Evolutionary conservation across 2,797 vertebrate species (phyloP).

Genomic region (Epinephelus malabaricus): DNA sequence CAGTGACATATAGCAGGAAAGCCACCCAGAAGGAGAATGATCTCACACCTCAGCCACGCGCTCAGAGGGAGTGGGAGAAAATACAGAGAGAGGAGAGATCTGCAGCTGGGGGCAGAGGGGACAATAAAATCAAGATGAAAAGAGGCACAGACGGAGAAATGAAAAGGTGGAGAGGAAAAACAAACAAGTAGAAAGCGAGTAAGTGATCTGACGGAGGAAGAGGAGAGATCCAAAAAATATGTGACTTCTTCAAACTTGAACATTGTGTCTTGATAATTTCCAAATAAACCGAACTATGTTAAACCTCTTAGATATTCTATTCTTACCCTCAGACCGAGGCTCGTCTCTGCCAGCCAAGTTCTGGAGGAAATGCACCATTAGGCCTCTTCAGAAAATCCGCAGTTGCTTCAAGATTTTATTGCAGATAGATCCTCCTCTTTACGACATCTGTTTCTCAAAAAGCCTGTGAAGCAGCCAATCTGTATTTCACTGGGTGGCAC

Average conservation of each 20-base stretch:
- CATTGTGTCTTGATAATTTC: slow-evolving; percentile 37
- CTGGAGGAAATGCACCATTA: slow-evolving; percentile 42
- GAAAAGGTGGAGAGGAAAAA: slow-evolving; percentile 47
- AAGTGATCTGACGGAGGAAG: slow-evolving; percentile 12
- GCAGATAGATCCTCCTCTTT: slow-evolving; percentile 59
- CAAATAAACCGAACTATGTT: slow-evolving; percentile 52
- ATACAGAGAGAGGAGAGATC: slow-evolving; percentile 55
- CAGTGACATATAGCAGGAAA: slow-evolving; percentile 88
- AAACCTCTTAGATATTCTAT: slow-evolving; percentile 42
- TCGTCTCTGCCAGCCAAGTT: slow-evolving; percentile 27
- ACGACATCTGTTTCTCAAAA: slow-evolving; percentile 61
- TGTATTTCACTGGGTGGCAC: slow-evolving; percentile 58
- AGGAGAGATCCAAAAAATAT: slow-evolving; percentile 13
- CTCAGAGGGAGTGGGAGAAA: slow-evolving; percentile 70
- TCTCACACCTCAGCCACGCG: slow-evolving; percentile 86
- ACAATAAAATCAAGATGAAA: slow-evolving; percentile 76
- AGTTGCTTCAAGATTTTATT: slow-evolving; percentile 39
- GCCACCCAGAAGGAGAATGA: slow-evolving; percentile 89
- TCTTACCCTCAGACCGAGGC: slow-evolving; percentile 31
- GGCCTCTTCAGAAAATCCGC: slow-evolving; percentile 42
- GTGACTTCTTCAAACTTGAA: slow-evolving; percentile 23
- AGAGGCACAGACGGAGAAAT: slow-evolving; percentile 49
- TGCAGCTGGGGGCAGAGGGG: slow-evolving; percentile 71
- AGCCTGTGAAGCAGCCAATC: slow-evolving; percentile 47
- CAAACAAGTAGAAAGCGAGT: slow-evolving; percentile 33